Conservation (phyloP, 1,140 invertebrate species). For the Trichogramma pretiosum region DNA sequence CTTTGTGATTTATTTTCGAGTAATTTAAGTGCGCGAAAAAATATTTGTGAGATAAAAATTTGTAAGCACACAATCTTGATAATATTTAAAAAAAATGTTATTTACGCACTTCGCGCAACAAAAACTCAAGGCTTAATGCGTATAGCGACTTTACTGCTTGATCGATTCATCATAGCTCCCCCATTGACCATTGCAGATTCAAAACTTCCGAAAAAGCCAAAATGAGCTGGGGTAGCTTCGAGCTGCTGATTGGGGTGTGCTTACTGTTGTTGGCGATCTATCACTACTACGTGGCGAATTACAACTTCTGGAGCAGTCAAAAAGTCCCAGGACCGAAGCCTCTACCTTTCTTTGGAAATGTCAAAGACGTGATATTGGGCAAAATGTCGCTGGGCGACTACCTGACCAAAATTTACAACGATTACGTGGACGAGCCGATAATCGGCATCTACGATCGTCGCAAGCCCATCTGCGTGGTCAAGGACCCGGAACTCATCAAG, state of each 20-base stretch:
- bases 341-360: constrained; percentile 42
- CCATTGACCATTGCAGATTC: too few relatives aligned
- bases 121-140: too few relatives aligned
- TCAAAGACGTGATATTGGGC: constrained; percentile 28
- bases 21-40: too few relatives aligned
- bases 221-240: too few relatives aligned
- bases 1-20: too few relatives aligned
- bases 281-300: constrained; percentile 38
- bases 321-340: constrained; percentile 41
- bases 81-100: too few relatives aligned
- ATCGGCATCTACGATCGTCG: constrained; percentile 43
- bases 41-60: too few relatives aligned
- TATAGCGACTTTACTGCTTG: too few relatives aligned
- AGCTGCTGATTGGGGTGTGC: not conserved
- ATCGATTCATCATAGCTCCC: too few relatives aligned
- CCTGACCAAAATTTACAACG: constrained; percentile 36
- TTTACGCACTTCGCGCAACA: too few relatives aligned
- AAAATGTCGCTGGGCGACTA: constrained; percentile 31
- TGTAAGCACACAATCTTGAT: too few relatives aligned
- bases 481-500: constrained; percentile 47
- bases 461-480: constrained; percentile 41
- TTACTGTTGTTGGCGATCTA: constrained; percentile 20
- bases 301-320: constrained; percentile 41
- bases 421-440: constrained; percentile 34
- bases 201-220: too few relatives aligned